phyloP scores from a whole-genome alignment of 1,140 invertebrate genomes.

The Micrasema minimum region DNA sequence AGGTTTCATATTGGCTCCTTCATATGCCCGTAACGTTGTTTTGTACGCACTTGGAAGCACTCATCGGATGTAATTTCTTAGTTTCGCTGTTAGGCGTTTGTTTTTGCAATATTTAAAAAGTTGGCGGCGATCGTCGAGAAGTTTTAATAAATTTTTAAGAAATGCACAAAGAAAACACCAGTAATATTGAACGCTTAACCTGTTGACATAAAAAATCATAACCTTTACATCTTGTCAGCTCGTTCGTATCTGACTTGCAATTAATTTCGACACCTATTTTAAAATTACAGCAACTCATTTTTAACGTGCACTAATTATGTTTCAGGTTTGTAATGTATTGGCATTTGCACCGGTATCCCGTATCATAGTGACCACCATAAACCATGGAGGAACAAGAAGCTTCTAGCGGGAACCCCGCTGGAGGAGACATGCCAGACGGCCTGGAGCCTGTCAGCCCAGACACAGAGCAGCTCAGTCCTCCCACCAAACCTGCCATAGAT shows the following conservation, averaged over 20 bases:
- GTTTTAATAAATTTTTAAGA: not conserved
- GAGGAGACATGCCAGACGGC: conserved; percentile 36
- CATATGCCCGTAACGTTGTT: conserved; percentile 37
- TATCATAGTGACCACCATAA: conserved; percentile 32
- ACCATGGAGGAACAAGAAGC: conserved; percentile 49
- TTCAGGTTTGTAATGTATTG: conserved; percentile 41
- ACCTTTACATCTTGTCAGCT: conserved; percentile 13
- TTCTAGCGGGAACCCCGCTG: not conserved
- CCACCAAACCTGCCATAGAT: conserved; percentile 3
- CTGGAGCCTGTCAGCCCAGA: conserved; percentile 34
- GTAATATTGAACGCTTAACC: not conserved
- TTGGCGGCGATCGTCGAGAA: conserved; percentile 23
- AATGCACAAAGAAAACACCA: not conserved
- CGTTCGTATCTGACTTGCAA: conserved; percentile 11
- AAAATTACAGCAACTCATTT: no score
- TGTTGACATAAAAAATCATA: conserved; percentile 19
- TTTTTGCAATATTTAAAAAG: conserved; percentile 43
- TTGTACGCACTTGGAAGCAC: conserved; percentile 38
- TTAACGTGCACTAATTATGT: not conserved
- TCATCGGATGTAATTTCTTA: conserved; percentile 37
- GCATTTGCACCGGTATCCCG: conserved; percentile 17
- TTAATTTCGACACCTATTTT: conserved; percentile 4
- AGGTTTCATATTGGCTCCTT: conserved; percentile 31
- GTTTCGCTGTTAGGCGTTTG: conserved; percentile 38
- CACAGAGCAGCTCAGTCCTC: conserved; percentile 11